phyloP scores from a whole-genome alignment of 1,140 invertebrate genomes.

The Steinernema khuongi region DNA sequence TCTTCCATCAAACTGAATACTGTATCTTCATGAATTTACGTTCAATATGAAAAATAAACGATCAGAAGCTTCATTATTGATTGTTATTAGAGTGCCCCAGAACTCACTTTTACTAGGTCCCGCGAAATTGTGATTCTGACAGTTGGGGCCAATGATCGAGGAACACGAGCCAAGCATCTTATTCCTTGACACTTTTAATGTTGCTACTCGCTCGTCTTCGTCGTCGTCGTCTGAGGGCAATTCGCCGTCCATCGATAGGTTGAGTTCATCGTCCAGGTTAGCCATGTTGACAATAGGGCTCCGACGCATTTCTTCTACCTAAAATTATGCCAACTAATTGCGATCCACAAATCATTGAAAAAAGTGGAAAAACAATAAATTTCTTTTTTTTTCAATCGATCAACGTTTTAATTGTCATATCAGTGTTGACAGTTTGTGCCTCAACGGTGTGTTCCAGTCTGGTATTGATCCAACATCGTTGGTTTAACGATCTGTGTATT shows the following conservation, averaged over 20 bases:
- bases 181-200: conserved; percentile 23
- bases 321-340: conserved; percentile 11
- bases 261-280: conserved; percentile 56
- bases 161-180: conserved; percentile 35
- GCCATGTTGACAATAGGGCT: conserved; percentile 52
- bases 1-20: no score
- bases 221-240: conserved; percentile 41
- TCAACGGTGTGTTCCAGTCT: no score
- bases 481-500: neutral
- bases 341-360: no score
- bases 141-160: conserved; percentile 34
- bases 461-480: neutral
- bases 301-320: conserved; percentile 50
- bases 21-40: neutral
- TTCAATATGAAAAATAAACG: neutral
- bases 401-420: no score
- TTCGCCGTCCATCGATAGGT: conserved; percentile 46
- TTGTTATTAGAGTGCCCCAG: neutral
- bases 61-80: neutral
- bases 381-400: no score
- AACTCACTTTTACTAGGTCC: neutral
- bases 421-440: no score
- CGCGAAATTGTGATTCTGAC: conserved; percentile 23
- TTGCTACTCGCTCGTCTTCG: conserved; percentile 19
- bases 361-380: no score